These are phyloP conservation scores for Cristatella mucedo DNA, from an alignment of 2,888 invertebrate genomes.

Conservation along the genomic window DNA sequence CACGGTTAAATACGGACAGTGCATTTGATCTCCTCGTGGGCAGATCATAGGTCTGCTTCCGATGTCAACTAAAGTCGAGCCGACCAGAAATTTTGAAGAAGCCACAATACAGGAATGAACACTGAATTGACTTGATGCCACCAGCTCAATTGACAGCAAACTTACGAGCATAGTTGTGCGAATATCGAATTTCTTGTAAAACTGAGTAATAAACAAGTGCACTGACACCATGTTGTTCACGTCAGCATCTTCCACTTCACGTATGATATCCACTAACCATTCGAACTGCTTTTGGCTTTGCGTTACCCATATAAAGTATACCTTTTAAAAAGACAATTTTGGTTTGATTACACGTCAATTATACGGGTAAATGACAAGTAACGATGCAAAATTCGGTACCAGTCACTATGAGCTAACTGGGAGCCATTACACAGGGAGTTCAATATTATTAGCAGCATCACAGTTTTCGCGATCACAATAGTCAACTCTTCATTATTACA, in stretches of 20 bases:
- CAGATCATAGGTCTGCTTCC: no score
- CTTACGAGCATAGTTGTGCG: slow-evolving; percentile 47
- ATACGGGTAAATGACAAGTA: slow-evolving; percentile 1
- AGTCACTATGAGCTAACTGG: no score
- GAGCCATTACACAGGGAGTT: no score
- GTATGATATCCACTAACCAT: slow-evolving; percentile 49
- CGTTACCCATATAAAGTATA: slow-evolving; percentile 51
- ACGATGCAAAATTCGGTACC: background rate
- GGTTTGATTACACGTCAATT: background rate
- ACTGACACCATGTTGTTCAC: slow-evolving; percentile 42
- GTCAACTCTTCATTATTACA: no score
- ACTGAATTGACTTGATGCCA: no score
- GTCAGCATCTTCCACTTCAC: slow-evolving; percentile 46
- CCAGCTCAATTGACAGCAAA: slow-evolving; percentile 5
- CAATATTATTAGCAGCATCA: no score
- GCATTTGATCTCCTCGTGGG: no score
- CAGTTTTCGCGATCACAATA: no score
- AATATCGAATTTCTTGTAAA: slow-evolving; percentile 50
- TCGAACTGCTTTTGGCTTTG: slow-evolving; percentile 50
- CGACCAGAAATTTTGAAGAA: no score
- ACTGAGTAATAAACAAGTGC: slow-evolving; percentile 50
- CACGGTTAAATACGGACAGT: no score
- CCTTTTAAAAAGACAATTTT: slow-evolving; percentile 33
- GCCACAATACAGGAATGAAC: no score
- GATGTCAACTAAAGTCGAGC: no score